Evolutionary conservation across 1,140 invertebrate species (phyloP).

Genomic region (Neoseiulus cucumeris): DNA sequence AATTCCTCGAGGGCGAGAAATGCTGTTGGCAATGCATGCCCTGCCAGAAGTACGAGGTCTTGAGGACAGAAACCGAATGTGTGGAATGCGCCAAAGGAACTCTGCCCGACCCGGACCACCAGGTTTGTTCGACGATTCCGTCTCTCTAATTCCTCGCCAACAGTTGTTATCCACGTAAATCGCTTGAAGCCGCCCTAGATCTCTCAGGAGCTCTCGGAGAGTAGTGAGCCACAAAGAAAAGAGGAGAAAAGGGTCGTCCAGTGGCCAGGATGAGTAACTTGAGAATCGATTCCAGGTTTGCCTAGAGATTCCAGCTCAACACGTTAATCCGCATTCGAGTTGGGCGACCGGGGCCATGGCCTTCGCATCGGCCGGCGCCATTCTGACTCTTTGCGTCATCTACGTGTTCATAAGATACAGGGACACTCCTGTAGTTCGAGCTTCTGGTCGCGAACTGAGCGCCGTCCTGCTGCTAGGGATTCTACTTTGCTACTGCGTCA

Average conservation of each 20-base stretch:
- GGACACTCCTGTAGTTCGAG: slow-evolving; percentile 67
- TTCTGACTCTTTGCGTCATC: slow-evolving; percentile 27
- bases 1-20: slow-evolving; percentile 68
- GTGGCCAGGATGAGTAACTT: too few species aligned
- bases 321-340: slow-evolving; percentile 42
- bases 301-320: slow-evolving; percentile 56
- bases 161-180: too few species aligned
- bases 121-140: slow-evolving; percentile 21
- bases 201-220: too few species aligned
- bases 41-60: slow-evolving; percentile 74
- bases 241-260: too few species aligned
- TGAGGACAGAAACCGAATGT: slow-evolving; percentile 55
- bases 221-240: too few species aligned
- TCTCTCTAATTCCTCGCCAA: too few species aligned
- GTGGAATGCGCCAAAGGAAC: slow-evolving; percentile 56
- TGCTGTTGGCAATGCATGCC: slow-evolving; percentile 94
- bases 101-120: slow-evolving; percentile 50
- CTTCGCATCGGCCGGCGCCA: slow-evolving; percentile 30
- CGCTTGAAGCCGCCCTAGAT: too few species aligned
- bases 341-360: slow-evolving; percentile 69
- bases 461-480: slow-evolving; percentile 69
- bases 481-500: slow-evolving; percentile 67
- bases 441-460: slow-evolving; percentile 66
- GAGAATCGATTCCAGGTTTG: slow-evolving; percentile 37
- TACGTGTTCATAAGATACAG: slow-evolving; percentile 50